Evolutionary conservation across 2,888 invertebrate species (phyloP), one percentile per base, ranked within the genome.

Genomic region (Lordiphosa fenestrarum): DNA sequence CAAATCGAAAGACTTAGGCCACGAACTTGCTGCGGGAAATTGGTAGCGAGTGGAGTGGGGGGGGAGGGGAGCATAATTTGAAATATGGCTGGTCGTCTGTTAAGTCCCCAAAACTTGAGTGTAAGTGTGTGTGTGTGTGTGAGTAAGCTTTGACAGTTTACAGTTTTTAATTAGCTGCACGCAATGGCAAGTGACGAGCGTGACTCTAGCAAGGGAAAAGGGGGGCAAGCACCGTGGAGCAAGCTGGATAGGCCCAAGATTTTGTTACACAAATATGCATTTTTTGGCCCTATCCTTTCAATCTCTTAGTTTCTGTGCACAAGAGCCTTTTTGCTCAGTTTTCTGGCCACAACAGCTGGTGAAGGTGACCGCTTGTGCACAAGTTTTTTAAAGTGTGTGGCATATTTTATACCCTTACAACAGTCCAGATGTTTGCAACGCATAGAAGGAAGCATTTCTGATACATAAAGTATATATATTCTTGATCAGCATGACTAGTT

Each of bases 1-100:
- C 39, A 47, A 65, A 69, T 75, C 70, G 69, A 76, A 78, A 73
- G 80, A 82, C 80, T 67, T 63, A 51, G 63, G 63, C 82, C 66
- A 52, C 80, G 58, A 82, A 82, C 72, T 69, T 66, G 57, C 53
- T 59, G 51, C 25, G 10, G 38, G 35, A 38, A 54, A 37, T 23
- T 39, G 21, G 39, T 19, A 3, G 15, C 1, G 15, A 15, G 15
- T 1, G 15, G 15, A 15, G 2, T 1, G 15, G 15, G 15, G 15
- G 15, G 15, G 15, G 2, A 15, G 15, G 15, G 15, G 1, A n/a
- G 44, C 38, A 48, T 56, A 72, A 56, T 58, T 60, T 72, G 65
- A 72, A 68, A 73, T 72, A 72, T 73, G 61, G 64, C 25, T 49
- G 13, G 15, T 15, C 15, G 15, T 15, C 15, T 15, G 15, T 15